Evolutionary conservation across 2,113 vertebrate genomes (phyloP).

Genomic region (Pangasianodon gigas): DNA sequence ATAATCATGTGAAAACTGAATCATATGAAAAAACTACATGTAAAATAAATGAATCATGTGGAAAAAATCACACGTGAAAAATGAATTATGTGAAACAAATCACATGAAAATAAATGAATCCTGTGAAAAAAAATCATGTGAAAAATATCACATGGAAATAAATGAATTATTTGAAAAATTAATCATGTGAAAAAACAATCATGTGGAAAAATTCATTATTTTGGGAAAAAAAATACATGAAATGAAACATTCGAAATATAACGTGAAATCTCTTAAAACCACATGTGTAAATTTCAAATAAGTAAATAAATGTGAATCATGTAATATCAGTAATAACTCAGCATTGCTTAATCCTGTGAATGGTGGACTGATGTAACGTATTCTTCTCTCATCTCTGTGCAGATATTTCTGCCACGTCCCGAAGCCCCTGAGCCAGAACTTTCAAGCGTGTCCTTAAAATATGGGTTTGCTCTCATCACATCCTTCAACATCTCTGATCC

Average conservation of each 20-base stretch:
- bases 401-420: constrained; percentile 69
- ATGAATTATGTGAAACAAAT: not conserved
- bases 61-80: not conserved
- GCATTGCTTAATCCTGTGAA: not conserved
- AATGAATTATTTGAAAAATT: not conserved
- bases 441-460: constrained; percentile 42
- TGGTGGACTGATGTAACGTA: not conserved
- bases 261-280: not conserved
- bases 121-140: not conserved
- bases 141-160: not conserved
- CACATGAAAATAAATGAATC: not conserved
- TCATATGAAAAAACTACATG: not conserved
- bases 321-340: not conserved
- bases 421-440: not conserved
- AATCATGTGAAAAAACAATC: not conserved
- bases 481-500: constrained; percentile 65
- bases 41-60: not conserved
- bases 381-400: constrained; percentile 17
- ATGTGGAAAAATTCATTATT: not conserved
- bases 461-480: constrained; percentile 41
- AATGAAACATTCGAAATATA: not conserved
- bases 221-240: not conserved
- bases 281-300: not conserved
- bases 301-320: not conserved
- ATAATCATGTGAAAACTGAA: not conserved